Base-by-base conservation (phyloP, 2,888 invertebrate genomes). In the Syrphus vitripennis region DNA sequence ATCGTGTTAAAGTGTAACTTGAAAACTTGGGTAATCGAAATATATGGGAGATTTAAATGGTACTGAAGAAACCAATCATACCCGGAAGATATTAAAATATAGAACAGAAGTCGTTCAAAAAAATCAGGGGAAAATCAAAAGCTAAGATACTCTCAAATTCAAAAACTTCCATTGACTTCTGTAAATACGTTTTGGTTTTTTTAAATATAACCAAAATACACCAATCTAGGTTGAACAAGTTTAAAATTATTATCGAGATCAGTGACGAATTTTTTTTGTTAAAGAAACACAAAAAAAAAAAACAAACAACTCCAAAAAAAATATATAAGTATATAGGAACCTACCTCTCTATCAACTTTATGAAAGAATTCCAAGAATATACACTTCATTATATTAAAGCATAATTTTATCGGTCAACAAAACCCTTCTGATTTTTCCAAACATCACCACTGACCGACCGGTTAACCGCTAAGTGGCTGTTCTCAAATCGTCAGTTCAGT, bases 321-420 rank as follows among this genome's bases (percentile, higher is more conserved):
- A 53, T 6, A n/a, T 55, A 10, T 31, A 5, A 7, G 5, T 0
- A 3, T 42, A 4, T 0, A 34, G 10, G 31, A 31, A 31, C 34
- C 31, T 19, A 34, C 59, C 12, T 34, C 12, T 34, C 34, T 31
- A 26, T 7, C 31, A 19, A 6, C 21, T 31, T 59, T 57, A 14
- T 21, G 16, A 4, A 42, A 24, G 37, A 75, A 70, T 81, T 81
- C 55, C 61, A 63, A 29, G 63, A 74, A 81, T 29, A 53, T 37
- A 53, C 76, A 24, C 21, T 69, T 40, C 37, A 61, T 48, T 70
- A 24, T 29, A 24, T 37, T 69, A 21, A 45, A 55, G 72, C 61
- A 19, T 74, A 79, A 69, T 29, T 48, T 83, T 74, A 83, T 83
- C 83, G 79, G 83, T 79, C 79, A 83, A 40, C 48, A 70, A 72